Base-by-base conservation (phyloP, 2,113 vertebrate genomes). In the Pavo muticus region DNA sequence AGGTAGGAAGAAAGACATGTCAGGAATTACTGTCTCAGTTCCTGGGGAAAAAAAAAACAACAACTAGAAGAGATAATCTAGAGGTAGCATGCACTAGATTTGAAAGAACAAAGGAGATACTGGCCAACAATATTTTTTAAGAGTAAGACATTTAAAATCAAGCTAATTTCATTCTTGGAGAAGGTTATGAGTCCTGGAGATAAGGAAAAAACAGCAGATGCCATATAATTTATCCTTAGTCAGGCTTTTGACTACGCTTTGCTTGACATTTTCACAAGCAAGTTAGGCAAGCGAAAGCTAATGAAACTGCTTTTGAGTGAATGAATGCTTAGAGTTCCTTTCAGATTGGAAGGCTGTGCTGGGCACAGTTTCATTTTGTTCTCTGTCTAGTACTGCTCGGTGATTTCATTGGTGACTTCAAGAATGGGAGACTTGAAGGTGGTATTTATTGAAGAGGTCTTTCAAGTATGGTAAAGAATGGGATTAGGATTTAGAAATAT, bases 41-140 rank as follows among this genome's bases (percentile, higher is more conserved):
- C 83, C 85, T 95, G 87, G 84, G 27, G 95, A 87, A 91, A 75
- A 52, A 52, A 52, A 52, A 29, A 54, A 54, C 35, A 35, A 35
- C 35, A 16, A 83, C 79, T 95, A 82, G 35, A 86, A 80, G 72
- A 88, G 82, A 88, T 63, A 88, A 94, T 95, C 48, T 56, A 86
- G 72, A 88, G 50, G 42, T 93, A 86, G 81, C 48, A 78, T 52
- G 77, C 60, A 11, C 32, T 84, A 45, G 18, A 19, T 83, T 95
- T 92, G 67, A 69, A 94, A 91, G 85, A 96, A 93, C 79, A 94
- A 96, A 94, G 82, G 56, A 96, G 48, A 70, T 84, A 71, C 45
- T 77, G 45, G 87, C 94, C 84, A 95, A 61, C 39, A 85, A 83
- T 89, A 57, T 73, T 91, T 95, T 96, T 87, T 60, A 80, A 70